A percentile compares a stretch with the other conserved stretches of the same genome.
Evolutionary conservation across 2,888 invertebrate species (phyloP).

Genomic region (Pycnomerus fuliginosus): DNA sequence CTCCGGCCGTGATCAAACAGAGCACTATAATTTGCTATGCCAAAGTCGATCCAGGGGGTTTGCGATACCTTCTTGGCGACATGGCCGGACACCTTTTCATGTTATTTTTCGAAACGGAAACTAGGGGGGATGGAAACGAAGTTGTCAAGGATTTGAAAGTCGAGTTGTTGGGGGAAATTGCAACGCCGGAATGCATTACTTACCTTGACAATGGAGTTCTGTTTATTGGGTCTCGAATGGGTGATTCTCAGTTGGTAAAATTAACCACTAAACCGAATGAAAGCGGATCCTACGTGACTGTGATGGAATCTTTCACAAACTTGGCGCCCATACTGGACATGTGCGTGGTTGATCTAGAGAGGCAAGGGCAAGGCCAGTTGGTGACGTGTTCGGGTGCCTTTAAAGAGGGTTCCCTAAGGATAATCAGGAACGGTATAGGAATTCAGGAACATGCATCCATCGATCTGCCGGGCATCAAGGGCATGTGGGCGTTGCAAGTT

Average conservation of each 20-base stretch:
- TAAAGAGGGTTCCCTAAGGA: slow-evolving; percentile 95
- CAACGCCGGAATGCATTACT: slow-evolving; percentile 95
- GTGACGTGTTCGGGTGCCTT: slow-evolving; percentile 97
- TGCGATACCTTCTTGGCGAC: slow-evolving; percentile 90
- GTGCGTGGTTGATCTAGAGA: slow-evolving; percentile 94
- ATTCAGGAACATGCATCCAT: slow-evolving; percentile 98
- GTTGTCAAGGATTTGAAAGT: slow-evolving; percentile 90
- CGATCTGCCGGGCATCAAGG: slow-evolving; percentile 95
- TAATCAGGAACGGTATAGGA: slow-evolving; percentile 98
- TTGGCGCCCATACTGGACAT: slow-evolving; percentile 97
- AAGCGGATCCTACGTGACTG: slow-evolving; percentile 83
- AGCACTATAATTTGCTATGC: slow-evolving; percentile 95
- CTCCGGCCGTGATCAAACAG: slow-evolving; percentile 92
- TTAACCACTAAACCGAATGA: slow-evolving; percentile 83
- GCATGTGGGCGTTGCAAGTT: slow-evolving; percentile 93
- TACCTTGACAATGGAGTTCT: slow-evolving; percentile 98
- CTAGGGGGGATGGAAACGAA: slow-evolving; percentile 71
- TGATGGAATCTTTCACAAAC: slow-evolving; percentile 96
- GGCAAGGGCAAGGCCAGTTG: slow-evolving; percentile 96
- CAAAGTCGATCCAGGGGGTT: slow-evolving; percentile 86
- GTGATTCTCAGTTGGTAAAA: slow-evolving; percentile 94
- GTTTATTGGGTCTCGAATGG: slow-evolving; percentile 92
- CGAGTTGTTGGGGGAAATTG: slow-evolving; percentile 86
- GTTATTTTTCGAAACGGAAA: slow-evolving; percentile 87
- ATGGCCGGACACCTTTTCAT: slow-evolving; percentile 94